Percentiles rank a stretch among this genome's conserved stretches.
phyloP scores from a whole-genome alignment of 1,140 invertebrate species.

The Idris sp. region DNA sequence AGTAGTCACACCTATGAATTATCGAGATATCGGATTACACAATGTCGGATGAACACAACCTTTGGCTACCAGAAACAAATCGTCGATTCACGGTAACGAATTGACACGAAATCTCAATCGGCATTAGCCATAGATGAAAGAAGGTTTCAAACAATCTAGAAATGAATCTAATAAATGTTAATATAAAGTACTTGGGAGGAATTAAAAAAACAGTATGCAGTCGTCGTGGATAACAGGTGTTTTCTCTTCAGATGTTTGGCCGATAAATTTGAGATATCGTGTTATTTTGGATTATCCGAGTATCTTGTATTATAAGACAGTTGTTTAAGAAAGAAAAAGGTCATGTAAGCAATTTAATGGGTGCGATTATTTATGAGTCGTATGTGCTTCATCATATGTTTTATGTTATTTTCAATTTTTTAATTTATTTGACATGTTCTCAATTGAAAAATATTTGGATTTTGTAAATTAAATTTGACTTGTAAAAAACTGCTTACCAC shows the following conservation, averaged over 20 bases:
- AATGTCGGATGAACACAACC: slow-evolving; percentile 60
- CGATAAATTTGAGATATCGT: slow-evolving; percentile 44
- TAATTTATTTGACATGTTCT: too few species aligned
- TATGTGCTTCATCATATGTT: too few species aligned
- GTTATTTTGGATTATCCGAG: slow-evolving; percentile 49
- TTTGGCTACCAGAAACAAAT: slow-evolving; percentile 61
- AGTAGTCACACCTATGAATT: slow-evolving; percentile 66
- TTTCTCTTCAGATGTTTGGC: slow-evolving; percentile 28
- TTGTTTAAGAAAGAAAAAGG: slow-evolving; percentile 30
- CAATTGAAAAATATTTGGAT: too few species aligned
- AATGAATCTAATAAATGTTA: slow-evolving; percentile 52
- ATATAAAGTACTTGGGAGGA: slow-evolving; percentile 21
- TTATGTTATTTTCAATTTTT: too few species aligned
- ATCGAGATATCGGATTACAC: slow-evolving; percentile 65
- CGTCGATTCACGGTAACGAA: slow-evolving; percentile 45
- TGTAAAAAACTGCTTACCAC: too few species aligned
- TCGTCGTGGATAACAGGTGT: slow-evolving; percentile 33
- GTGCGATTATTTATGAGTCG: slow-evolving; percentile 31
- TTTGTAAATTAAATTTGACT: too few species aligned
- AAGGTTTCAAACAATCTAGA: slow-evolving; percentile 24
- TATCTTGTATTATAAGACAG: slow-evolving; percentile 27
- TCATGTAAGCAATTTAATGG: slow-evolving; percentile 28
- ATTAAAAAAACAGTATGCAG: slow-evolving; percentile 18
- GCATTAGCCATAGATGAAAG: slow-evolving; percentile 35
- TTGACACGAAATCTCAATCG: slow-evolving; percentile 44